Conservation (phyloP, 2,113 vertebrate genomes). For the Charina bottae region DNA sequence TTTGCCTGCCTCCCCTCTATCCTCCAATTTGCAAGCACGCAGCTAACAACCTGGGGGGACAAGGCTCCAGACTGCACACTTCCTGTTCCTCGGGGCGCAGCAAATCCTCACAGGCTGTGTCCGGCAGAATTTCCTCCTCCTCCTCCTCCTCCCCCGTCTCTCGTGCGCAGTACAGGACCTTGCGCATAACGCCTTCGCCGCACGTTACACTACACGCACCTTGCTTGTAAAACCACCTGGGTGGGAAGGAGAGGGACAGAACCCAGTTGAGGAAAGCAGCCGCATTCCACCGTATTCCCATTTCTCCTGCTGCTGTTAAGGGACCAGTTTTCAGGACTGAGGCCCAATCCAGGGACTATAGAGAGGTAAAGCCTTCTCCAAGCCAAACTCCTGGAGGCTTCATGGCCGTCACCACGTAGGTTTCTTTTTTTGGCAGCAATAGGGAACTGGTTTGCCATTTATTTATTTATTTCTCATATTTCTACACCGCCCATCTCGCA, state of each 20-base stretch:
- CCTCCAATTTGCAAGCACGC: too few relatives aligned
- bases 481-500: too few relatives aligned
- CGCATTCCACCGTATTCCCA: accelerated
- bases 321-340: not conserved
- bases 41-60: constrained; percentile 73
- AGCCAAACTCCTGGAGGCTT: too few relatives aligned
- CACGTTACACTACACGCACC: constrained; percentile 82
- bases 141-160: constrained; percentile 23
- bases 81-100: constrained; percentile 75
- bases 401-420: too few relatives aligned
- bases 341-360: not conserved
- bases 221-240: constrained; percentile 79
- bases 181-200: constrained; percentile 78
- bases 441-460: too few relatives aligned
- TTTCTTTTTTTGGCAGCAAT: too few relatives aligned
- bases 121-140: constrained; percentile 68
- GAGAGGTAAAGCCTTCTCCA: too few relatives aligned
- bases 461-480: too few relatives aligned
- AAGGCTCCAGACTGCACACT: constrained; percentile 76
- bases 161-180: constrained; percentile 77
- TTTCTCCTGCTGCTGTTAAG: not conserved
- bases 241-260: not conserved
- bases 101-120: constrained; percentile 70
- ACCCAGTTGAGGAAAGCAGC: not conserved
- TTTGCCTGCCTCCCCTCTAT: not conserved